Conservation (phyloP, 2,113 vertebrate genomes). For the Glareola pratincola region DNA sequence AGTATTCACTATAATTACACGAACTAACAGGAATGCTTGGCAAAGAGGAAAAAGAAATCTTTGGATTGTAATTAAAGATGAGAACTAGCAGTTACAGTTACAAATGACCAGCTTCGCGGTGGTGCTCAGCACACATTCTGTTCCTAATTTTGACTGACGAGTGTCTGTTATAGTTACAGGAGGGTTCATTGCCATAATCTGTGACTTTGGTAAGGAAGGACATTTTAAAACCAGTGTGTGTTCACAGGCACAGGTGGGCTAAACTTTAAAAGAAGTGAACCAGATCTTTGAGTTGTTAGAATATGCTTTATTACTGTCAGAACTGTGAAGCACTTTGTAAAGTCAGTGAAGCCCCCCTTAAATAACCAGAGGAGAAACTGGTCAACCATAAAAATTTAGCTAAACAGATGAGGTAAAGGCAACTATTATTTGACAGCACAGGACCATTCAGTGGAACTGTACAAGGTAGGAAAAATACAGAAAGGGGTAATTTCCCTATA, state of each 20-base stretch:
- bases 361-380: neutral
- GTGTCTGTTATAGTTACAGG: neutral
- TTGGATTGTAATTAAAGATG: neutral
- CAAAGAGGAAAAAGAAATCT: neutral
- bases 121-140: accelerated
- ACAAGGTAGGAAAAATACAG: neutral
- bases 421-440: neutral
- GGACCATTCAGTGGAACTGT: neutral
- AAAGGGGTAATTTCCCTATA: neutral
- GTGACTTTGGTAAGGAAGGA: neutral
- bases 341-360: neutral
- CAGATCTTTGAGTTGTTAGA: neutral
- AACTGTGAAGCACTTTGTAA: neutral
- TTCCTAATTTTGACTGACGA: neutral
- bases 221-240: neutral
- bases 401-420: neutral
- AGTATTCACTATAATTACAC: neutral
- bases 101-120: neutral
- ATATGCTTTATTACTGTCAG: neutral
- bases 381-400: neutral
- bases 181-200: neutral
- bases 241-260: neutral
- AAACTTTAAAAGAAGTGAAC: neutral
- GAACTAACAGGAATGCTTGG: neutral
- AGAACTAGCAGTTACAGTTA: neutral